A percentile compares a stretch with the other conserved stretches of the same genome.
phyloP scores from a whole-genome alignment of 1,140 invertebrate genomes.

The Phymastichus coffea region DNA sequence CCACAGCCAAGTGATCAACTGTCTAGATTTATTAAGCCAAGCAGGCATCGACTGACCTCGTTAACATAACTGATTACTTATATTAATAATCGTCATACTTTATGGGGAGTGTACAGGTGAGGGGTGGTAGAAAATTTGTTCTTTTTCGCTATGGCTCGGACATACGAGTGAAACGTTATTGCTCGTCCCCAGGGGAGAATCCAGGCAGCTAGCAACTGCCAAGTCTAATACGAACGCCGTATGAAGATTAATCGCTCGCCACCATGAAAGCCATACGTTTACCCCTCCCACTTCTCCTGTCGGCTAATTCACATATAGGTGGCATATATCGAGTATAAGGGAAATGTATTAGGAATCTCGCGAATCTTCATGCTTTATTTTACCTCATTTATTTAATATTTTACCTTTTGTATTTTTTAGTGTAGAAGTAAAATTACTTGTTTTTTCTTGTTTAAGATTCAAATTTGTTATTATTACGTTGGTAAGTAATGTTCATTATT shows the following conservation, averaged over 20 bases:
- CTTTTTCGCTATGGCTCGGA: conserved; percentile 25
- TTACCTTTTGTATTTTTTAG: too few species aligned
- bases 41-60: too few species aligned
- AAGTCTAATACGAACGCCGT: conserved; percentile 46
- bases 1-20: too few species aligned
- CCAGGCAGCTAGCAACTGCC: conserved; percentile 35
- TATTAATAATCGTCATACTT: conserved; percentile 23
- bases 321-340: too few species aligned
- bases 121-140: conserved; percentile 23
- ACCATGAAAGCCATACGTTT: conserved; percentile 44
- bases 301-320: background rate
- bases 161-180: conserved; percentile 47
- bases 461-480: too few species aligned
- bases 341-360: too few species aligned
- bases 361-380: too few species aligned
- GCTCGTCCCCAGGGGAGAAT: conserved; percentile 42
- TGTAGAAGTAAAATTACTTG: too few species aligned
- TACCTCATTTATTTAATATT: too few species aligned
- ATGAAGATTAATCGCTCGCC: conserved; percentile 51
- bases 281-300: background rate
- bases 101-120: conserved; percentile 4
- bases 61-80: conserved; percentile 24
- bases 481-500: too few species aligned
- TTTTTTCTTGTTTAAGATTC: too few species aligned
- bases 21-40: too few species aligned